These are phyloP conservation scores for Tetrax tetrax DNA, from an alignment of 2,113 vertebrate genomes.

Conservation along the genomic window DNA sequence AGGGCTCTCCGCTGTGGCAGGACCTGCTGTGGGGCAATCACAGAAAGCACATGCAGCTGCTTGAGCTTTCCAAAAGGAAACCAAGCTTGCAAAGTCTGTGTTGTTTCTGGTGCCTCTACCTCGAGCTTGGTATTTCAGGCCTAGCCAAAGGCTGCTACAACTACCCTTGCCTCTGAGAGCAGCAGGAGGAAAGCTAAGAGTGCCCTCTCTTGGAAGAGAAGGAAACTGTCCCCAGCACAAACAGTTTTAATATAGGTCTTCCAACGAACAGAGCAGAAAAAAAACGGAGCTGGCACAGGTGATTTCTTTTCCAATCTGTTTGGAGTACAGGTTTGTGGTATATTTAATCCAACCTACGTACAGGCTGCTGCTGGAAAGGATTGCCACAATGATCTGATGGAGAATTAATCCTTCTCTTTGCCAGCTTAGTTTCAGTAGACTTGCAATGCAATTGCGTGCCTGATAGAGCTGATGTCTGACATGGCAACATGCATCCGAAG, in stretches of 20 bases:
- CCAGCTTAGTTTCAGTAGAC: background rate
- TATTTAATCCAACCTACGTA: background rate
- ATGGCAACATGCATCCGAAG: background rate
- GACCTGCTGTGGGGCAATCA: accelerated
- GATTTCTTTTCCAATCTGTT: background rate
- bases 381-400: accelerated
- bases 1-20: accelerated
- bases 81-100: background rate
- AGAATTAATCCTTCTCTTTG: background rate
- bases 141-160: background rate
- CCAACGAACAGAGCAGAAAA: background rate
- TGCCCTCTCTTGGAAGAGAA: slow-evolving; percentile 51
- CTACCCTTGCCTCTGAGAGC: background rate
- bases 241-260: background rate
- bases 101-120: background rate
- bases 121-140: accelerated
- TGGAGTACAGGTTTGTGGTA: background rate
- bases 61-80: background rate
- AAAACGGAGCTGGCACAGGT: background rate
- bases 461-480: background rate
- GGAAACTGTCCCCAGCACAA: background rate
- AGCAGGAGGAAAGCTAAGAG: background rate
- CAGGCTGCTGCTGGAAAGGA: background rate
- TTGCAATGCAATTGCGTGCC: background rate
- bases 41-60: background rate